Evolutionary conservation across 2,113 vertebrate species (phyloP), one percentile per base, ranked within the genome.

Genomic region (Ptilonorhynchus violaceus): DNA sequence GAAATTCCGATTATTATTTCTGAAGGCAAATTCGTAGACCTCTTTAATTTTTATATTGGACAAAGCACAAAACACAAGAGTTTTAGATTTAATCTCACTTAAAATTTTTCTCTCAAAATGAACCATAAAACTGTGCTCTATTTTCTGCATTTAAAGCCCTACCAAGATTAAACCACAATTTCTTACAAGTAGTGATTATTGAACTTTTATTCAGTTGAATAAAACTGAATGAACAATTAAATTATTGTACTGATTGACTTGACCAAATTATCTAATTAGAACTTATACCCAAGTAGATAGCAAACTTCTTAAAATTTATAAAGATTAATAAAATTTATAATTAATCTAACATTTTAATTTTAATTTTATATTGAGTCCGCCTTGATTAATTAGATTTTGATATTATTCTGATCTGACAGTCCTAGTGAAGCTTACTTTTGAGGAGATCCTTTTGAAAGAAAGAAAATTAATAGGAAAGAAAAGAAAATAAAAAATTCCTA

Each of bases 201-300:
- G 20, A 67, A 69, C 7, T 84, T 88, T 30, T 50, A 55, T 62
- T 74, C 31, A 50, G 2, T 47, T n/a, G n/a, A n/a, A n/a, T n/a
- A n/a, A n/a, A n/a, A n/a, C n/a, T n/a, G n/a, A n/a, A n/a, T n/a
- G n/a, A n/a, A n/a, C n/a, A n/a, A n/a, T n/a, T n/a, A n/a, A 91
- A 75, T 67, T 72, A 58, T 86, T 70, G 11, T 24, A 55, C 72
- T 66, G 83, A 85, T 83, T 92, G 83, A 78, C 46, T 89, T 77
- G 27, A 67, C 28, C 19, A 92, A 89, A 89, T 74, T 92, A 93
- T 86, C 76, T 89, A 85, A 77, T 81, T 85, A 92, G 76, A 87
- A 88, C 13, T 91, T 64, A 75, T 60, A 85, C 0, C 33, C 27
- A 85, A 78, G 30, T 55, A 84, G 86, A 78, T 28, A 47, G 18